A percentile compares a stretch with the other conserved stretches of the same genome.
These are phyloP conservation scores for Pterophyllum scalare DNA, from an alignment of 2,113 vertebrate species.

Conservation along the genomic window DNA sequence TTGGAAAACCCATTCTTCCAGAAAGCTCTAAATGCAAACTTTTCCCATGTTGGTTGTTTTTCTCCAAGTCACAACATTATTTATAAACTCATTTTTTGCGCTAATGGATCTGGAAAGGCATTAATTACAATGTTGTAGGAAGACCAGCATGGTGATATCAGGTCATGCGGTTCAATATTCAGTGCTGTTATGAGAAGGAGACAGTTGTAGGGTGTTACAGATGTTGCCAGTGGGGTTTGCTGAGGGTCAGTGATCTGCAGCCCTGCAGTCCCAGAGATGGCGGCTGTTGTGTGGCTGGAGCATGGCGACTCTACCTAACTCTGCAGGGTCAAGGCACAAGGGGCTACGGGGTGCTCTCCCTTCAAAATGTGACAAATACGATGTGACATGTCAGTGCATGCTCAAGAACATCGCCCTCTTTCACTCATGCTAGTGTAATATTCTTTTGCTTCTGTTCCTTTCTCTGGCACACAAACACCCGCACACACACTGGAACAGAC, in stretches of 20 bases:
- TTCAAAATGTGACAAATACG: constrained; percentile 68
- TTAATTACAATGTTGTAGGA: neutral
- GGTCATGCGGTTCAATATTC: neutral
- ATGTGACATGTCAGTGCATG: constrained; percentile 63
- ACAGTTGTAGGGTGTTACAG: neutral
- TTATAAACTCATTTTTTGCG: no score
- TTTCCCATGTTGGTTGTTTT: neutral
- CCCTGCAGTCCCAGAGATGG: constrained; percentile 28
- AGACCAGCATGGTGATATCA: neutral
- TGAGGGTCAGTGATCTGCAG: constrained; percentile 41
- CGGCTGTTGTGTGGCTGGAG: constrained; percentile 28
- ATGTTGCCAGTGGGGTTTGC: constrained; percentile 14
- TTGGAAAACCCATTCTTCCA: neutral
- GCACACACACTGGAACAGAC: constrained; percentile 8
- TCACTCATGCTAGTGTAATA: constrained; percentile 20
- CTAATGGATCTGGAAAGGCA: neutral
- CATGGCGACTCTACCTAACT: constrained; percentile 29
- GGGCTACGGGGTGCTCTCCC: constrained; percentile 43
- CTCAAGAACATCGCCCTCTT: constrained; percentile 50
- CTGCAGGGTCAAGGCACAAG: constrained; percentile 60
- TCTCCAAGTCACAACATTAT: neutral
- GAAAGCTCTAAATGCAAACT: neutral
- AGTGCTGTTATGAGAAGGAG: neutral
- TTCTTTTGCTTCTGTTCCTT: neutral
- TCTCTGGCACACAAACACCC: constrained; percentile 16